Evolutionary conservation across 2,113 vertebrate genomes (phyloP), one percentile per base, ranked within the genome.

Genomic region (Procavia capensis): DNA sequence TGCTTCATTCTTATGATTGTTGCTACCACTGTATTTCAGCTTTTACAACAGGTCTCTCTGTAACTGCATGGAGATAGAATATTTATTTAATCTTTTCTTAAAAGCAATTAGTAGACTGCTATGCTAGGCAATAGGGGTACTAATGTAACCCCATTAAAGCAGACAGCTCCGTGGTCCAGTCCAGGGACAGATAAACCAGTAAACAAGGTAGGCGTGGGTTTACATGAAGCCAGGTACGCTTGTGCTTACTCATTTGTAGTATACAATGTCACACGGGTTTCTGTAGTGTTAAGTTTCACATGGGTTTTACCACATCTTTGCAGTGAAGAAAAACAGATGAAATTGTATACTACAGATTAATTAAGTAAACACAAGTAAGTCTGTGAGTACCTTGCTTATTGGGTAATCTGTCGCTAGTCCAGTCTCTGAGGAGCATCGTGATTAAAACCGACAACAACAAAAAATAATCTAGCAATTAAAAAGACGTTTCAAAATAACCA

Each of bases 401-500:
- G 14, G 50, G 50, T 54, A 54, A 54, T 54, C 50, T 54, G 50
- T 54, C 50, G 13, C 50, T 16, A 2, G 72, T 86, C 75, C 63
- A 90, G 50, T 88, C 66, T 92, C 34, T 64, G 85, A 83, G 83
- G 9, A 50, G 47, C 25, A 95, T 88, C 50, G 20, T 88, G 61
- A 81, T 70, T 13, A 25, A 43, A 75, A 50, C 14, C 66, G 83
- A 50, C 10, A 54, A 54, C 27, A 34, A 84, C 78, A 54, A 68
- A 34, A 24, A 54, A 11, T 14, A 95, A 20, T 43, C 20, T 1
- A 80, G 47, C 39, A 93, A 61, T 20, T 85, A 79, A 75, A 96
- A 94, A 88, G 39, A 93, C 57, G 91, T 91, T 90, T 91, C 34
- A 5, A 76, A 72, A 59, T 86, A 87, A 75, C 34, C 59, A 41